Evolutionary conservation across 1,140 invertebrate species (phyloP).

Genomic region (Pachyrhynchus sulphureomaculatus): DNA sequence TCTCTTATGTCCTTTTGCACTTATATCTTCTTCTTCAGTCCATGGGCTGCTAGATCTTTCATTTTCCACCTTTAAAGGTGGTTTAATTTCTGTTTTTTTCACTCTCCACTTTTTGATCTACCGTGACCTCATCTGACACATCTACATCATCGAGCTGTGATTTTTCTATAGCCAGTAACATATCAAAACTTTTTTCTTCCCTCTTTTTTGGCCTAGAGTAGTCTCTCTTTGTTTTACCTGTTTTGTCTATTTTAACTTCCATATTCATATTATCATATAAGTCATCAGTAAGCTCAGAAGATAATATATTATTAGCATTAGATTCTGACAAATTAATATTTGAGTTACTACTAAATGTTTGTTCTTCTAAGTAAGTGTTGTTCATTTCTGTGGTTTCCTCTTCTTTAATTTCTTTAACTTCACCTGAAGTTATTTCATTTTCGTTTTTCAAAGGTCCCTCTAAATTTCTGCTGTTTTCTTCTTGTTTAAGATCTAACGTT

Average conservation of each 20-base stretch:
- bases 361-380: background rate
- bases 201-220: constrained; percentile 54
- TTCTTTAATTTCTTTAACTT: background rate
- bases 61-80: constrained; percentile 38
- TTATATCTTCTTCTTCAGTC: constrained; percentile 56
- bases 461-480: constrained; percentile 17
- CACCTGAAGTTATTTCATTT: too few relatives aligned
- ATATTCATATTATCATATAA: constrained; percentile 60
- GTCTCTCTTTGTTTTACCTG: constrained; percentile 51
- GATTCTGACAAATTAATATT: constrained; percentile 26
- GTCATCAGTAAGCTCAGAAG: constrained; percentile 42
- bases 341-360: background rate
- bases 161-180: constrained; percentile 49
- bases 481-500: constrained; percentile 26
- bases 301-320: constrained; percentile 36
- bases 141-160: constrained; percentile 48
- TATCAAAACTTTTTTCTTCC: constrained; percentile 50
- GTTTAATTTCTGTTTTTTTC: constrained; percentile 42
- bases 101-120: constrained; percentile 33
- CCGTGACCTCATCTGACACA: constrained; percentile 40
- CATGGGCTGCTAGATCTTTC: constrained; percentile 57
- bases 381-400: background rate
- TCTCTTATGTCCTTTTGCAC: constrained; percentile 43
- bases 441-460: background rate
- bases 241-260: constrained; percentile 57